These are phyloP conservation scores for Drosophila jambulina DNA, from an alignment of 1,140 invertebrate genomes.

Conservation along the genomic window DNA sequence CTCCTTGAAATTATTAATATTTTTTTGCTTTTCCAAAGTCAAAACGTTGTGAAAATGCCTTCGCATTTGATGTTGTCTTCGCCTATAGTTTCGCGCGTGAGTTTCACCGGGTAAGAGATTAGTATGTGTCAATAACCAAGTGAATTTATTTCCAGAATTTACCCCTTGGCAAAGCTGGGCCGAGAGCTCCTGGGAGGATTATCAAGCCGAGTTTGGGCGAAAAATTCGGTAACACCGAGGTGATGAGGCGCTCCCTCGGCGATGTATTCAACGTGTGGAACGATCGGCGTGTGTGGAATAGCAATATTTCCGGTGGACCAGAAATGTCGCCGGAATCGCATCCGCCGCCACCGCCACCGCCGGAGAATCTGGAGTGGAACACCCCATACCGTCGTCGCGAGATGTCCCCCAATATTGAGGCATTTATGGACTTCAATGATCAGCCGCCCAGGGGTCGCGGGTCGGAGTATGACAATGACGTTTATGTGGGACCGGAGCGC, in stretches of 20 bases:
- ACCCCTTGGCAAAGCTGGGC: not conserved
- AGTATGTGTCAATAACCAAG: not conserved
- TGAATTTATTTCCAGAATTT: not conserved
- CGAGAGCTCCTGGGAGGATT: not conserved
- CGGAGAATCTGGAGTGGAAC: slow-evolving; percentile 8
- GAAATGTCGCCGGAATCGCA: not conserved
- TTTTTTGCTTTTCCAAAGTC: not conserved
- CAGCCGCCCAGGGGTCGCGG: not conserved
- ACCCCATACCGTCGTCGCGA: not conserved
- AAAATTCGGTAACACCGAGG: not conserved
- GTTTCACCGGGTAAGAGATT: not conserved
- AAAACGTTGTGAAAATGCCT: slow-evolving; percentile 7
- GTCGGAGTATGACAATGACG: not conserved
- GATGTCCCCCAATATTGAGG: not conserved
- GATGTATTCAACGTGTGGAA: not conserved
- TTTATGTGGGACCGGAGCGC: not conserved
- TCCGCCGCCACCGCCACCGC: slow-evolving; percentile 13
- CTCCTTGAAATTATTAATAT: not conserved
- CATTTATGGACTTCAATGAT: not conserved
- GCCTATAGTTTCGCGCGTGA: not conserved
- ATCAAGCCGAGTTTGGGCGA: not conserved
- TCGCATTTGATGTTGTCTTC: not conserved
- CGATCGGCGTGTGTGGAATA: slow-evolving; percentile 4
- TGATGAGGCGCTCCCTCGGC: not conserved
- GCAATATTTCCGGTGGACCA: not conserved